Conservation (phyloP, 1,140 invertebrate genomes). For the Drosophila pectinifera region DNA sequence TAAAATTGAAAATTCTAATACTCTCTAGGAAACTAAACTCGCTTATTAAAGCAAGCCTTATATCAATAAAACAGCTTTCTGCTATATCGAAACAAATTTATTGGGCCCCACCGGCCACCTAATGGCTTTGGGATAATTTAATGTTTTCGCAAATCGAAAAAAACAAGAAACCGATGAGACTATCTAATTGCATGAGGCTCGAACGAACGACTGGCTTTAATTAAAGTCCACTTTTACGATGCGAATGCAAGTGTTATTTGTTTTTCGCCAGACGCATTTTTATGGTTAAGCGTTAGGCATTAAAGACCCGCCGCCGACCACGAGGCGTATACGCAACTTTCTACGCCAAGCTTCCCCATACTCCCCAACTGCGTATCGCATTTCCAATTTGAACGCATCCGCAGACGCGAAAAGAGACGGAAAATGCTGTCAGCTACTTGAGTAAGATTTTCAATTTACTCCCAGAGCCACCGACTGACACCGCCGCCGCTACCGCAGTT, state of each 20-base stretch:
- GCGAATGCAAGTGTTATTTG: constrained; percentile 63
- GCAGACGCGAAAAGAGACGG: constrained; percentile 24
- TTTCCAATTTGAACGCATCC: constrained; percentile 72
- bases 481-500: neutral
- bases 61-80: too few relatives aligned
- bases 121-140: neutral
- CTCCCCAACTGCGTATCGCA: constrained; percentile 49
- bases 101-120: too few relatives aligned
- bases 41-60: too few relatives aligned
- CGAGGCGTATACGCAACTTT: constrained; percentile 65
- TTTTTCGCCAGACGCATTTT: constrained; percentile 30
- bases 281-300: constrained; percentile 40
- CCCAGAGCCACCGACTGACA: constrained; percentile 11
- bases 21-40: too few relatives aligned
- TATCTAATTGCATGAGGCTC: constrained; percentile 61
- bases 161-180: neutral
- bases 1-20: too few relatives aligned
- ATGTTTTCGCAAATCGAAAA: neutral
- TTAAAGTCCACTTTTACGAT: constrained; percentile 76
- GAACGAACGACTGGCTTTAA: constrained; percentile 59
- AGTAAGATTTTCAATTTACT: constrained; percentile 79
- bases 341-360: constrained; percentile 17
- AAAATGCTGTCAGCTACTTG: constrained; percentile 63
- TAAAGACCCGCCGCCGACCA: constrained; percentile 49
- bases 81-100: too few relatives aligned